Percentiles rank a stretch among this genome's conserved stretches.
Conservation (phyloP, 1,140 invertebrate species). For the Mesaphorura yosii region DNA sequence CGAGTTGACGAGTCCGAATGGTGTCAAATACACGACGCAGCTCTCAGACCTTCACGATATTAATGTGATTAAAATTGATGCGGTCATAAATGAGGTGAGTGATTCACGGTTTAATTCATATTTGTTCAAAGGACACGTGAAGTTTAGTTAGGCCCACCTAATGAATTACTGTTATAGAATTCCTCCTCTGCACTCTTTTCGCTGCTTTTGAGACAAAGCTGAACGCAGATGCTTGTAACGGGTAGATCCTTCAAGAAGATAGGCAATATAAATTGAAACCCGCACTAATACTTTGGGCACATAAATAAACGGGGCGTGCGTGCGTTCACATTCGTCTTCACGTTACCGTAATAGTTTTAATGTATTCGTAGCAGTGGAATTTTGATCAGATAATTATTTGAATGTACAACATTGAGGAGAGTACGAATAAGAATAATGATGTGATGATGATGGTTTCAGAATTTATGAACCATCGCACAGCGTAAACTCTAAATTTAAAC, state of each 20-base stretch:
- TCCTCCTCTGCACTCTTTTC: not conserved
- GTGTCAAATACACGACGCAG: slow-evolving; percentile 29
- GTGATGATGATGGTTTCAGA: not conserved
- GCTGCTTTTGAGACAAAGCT: too few relatives aligned
- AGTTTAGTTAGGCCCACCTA: not conserved
- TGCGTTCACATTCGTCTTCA: too few relatives aligned
- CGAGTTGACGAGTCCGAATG: slow-evolving; percentile 30
- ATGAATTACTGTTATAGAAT: not conserved
- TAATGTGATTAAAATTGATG: slow-evolving; percentile 41
- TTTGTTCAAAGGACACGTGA: not conserved
- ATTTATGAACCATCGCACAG: not conserved
- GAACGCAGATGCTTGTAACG: too few relatives aligned
- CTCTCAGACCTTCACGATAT: slow-evolving; percentile 36
- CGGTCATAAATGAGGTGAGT: slow-evolving; percentile 42
- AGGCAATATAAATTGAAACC: too few relatives aligned
- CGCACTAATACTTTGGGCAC: too few relatives aligned
- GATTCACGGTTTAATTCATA: not conserved
- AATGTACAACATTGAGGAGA: too few relatives aligned
- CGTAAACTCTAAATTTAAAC: not conserved
- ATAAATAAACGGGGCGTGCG: too few relatives aligned
- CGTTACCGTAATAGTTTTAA: too few relatives aligned
- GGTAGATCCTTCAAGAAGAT: too few relatives aligned
- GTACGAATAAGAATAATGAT: not conserved
- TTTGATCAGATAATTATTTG: too few relatives aligned
- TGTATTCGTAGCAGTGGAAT: too few relatives aligned